Percentiles rank a stretch among this genome's conserved stretches.
These are phyloP conservation scores for Onychostoma macrolepis DNA, from an alignment of 2,113 vertebrate species.

Conservation along the genomic window DNA sequence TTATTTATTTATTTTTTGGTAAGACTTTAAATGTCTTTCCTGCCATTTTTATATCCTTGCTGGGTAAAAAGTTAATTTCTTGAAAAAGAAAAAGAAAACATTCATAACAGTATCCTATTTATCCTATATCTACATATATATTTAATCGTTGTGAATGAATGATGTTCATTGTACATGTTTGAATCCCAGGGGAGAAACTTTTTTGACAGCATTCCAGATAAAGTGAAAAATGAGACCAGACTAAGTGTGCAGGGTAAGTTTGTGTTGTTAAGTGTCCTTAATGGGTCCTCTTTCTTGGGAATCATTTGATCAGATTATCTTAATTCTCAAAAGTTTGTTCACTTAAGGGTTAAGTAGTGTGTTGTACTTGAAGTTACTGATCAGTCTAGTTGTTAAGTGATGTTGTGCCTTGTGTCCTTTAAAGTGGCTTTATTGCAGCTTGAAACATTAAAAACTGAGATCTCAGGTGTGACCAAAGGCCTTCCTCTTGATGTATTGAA, in stretches of 20 bases:
- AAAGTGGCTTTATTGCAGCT: constrained; percentile 71
- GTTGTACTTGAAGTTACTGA: background rate
- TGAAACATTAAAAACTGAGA: constrained; percentile 59
- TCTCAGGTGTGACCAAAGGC: constrained; percentile 53
- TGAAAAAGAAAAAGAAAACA: no score
- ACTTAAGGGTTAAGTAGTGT: background rate
- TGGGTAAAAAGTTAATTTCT: no score
- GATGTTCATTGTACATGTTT: background rate
- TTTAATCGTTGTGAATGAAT: no score
- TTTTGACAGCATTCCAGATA: constrained; percentile 63
- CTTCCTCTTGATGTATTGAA: constrained; percentile 54
- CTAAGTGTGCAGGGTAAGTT: constrained; percentile 75
- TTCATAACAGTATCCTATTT: no score
- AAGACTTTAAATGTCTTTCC: no score
- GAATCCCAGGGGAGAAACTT: constrained; percentile 70
- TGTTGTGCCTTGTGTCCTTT: constrained; percentile 25
- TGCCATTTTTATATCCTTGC: no score
- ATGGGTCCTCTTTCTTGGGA: background rate
- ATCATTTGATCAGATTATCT: background rate
- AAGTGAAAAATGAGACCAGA: constrained; percentile 71
- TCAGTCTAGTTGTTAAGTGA: background rate
- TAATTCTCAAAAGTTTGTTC: background rate
- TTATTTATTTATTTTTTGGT: no score
- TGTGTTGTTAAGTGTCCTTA: background rate
- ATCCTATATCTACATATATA: no score